These are phyloP conservation scores for Arrhamphus sclerolepis DNA, from an alignment of 2,797 vertebrate genomes.

Conservation along the genomic window DNA sequence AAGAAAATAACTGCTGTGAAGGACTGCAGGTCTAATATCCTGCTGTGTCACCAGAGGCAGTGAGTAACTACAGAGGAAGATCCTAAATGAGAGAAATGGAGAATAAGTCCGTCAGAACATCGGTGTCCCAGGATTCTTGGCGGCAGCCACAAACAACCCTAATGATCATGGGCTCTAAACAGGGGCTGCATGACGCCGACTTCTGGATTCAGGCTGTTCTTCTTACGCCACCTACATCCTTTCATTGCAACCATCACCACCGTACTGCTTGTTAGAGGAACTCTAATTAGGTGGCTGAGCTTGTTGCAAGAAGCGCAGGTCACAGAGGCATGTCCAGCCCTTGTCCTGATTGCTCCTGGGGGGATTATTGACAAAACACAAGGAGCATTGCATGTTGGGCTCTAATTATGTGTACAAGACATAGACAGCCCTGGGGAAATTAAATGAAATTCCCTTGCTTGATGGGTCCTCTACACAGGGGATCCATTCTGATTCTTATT, in stretches of 20 bases:
- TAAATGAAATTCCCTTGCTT: conserved; percentile 97
- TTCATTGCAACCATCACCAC: conserved; percentile 55
- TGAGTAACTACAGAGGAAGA: conserved; percentile 48
- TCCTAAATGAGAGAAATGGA: conserved; percentile 56
- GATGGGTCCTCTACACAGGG: conserved; percentile 89
- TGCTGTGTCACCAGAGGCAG: conserved; percentile 45
- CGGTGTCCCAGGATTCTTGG: conserved; percentile 68
- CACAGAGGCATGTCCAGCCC: conserved; percentile 96
- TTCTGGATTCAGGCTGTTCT: conserved; percentile 42
- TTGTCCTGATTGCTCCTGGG: conserved; percentile 94
- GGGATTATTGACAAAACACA: conserved; percentile 98
- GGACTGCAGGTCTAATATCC: conserved; percentile 8
- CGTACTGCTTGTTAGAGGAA: conserved; percentile 88
- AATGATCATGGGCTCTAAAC: conserved; percentile 68
- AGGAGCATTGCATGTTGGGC: conserved; percentile 91
- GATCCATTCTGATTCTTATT: conserved; percentile 96
- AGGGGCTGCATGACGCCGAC: conserved; percentile 39
- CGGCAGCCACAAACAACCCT: conserved; percentile 70
- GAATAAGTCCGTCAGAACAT: conserved; percentile 25
- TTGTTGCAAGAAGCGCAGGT: conserved; percentile 91
- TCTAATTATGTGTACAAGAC: conserved; percentile 99
- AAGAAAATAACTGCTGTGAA: conserved; percentile 17
- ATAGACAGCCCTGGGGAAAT: conserved; percentile 95
- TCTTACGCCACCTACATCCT: conserved; percentile 38
- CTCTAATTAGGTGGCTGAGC: conserved; percentile 92